Evolutionary conservation across 2,797 vertebrate genomes (phyloP), one percentile per base, ranked within the genome.

Genomic region (Hippocampus kuda): DNA sequence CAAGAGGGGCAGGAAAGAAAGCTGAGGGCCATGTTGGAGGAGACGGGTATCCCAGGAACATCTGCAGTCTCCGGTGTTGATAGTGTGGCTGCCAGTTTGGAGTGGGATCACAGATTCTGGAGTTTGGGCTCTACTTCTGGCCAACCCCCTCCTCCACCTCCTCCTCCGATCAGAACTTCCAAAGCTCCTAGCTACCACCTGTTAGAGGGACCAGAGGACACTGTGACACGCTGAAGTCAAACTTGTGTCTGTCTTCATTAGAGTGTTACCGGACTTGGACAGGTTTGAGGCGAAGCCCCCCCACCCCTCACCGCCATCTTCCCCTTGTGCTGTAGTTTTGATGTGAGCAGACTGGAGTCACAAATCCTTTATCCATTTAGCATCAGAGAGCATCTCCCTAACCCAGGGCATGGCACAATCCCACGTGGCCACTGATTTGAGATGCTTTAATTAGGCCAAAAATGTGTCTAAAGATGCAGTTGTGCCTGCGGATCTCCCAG

Each of bases 61-160:
- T 92, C 91, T 92, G 91, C 90, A 92, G 88, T 88, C 90, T 89
- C 87, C 78, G 88, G 86, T 89, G 89, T 90, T 88, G 90, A 92
- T 90, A 91, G 89, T 86, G 70, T 72, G 70, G 79, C 78, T 92
- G 91, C 91, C 91, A 92, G 90, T 80, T 92, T 92, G 91, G 91
- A 92, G 87, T 82, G 72, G 81, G 90, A 92, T 92, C 91, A 92
- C 89, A 92, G 87, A 89, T 81, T 84, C 87, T 84, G 81, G 86
- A 90, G 88, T 86, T 84, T 84, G 84, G 87, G 88, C 89, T 85
- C 85, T 90, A 91, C 89, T 90, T 89, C 89, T 86, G 89, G 90
- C 90, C 90, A 88, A 68, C 69, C 77, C 51, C 77, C 84, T 22
- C 66, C 26, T 26, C 15, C 26, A 15, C 48, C n/a, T 56, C 57